Evolutionary conservation across 2,113 vertebrate genomes (phyloP).

Genomic region (Trochalopteron elliotii): DNA sequence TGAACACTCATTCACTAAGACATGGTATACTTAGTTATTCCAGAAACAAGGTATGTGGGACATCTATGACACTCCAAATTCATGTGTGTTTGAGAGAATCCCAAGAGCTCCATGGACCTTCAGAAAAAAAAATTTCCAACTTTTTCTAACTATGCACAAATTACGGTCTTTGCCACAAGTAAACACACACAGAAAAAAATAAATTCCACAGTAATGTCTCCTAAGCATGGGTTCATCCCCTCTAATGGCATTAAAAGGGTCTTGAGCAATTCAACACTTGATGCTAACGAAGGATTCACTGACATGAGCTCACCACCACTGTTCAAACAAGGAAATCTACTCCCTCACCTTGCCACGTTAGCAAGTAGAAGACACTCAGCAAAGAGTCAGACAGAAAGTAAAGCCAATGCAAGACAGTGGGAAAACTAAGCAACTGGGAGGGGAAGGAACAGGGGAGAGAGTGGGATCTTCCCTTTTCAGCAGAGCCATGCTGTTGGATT

Average conservation of each 20-base stretch:
- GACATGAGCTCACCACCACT: not conserved
- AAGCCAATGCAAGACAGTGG: not conserved
- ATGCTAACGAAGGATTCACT: not conserved
- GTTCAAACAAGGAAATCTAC: not conserved
- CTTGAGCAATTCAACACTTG: not conserved
- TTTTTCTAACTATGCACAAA: not conserved
- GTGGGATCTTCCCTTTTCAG: not conserved
- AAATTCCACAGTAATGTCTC: not conserved
- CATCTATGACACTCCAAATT: not conserved
- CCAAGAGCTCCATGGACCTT: not conserved
- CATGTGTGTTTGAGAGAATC: not conserved
- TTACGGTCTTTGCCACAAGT: not conserved
- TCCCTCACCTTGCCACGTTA: not conserved
- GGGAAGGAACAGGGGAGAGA: not conserved
- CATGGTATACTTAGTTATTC: not conserved
- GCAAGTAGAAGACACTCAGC: not conserved
- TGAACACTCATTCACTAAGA: not conserved
- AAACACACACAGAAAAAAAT: accelerated
- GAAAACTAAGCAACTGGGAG: not conserved
- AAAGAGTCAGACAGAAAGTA: not conserved
- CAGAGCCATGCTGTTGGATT: not conserved
- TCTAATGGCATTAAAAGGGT: not conserved
- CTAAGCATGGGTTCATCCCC: not conserved
- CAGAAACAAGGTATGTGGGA: not conserved
- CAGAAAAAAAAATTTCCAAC: not conserved